These are phyloP conservation scores for Marcusenius ussheri DNA, from an alignment of 2,113 vertebrate genomes.

Conservation along the genomic window DNA sequence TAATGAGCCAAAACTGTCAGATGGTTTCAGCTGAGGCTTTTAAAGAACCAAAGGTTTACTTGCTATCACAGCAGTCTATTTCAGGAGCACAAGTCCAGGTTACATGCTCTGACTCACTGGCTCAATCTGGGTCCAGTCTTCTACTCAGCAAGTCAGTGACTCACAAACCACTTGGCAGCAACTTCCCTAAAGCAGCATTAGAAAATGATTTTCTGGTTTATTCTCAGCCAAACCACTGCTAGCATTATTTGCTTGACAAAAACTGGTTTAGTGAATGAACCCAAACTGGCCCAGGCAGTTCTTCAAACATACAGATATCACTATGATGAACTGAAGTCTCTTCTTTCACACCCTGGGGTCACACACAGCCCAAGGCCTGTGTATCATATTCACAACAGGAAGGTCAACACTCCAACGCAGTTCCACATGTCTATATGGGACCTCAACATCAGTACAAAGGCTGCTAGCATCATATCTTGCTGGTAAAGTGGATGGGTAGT, in stretches of 20 bases:
- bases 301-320: background rate
- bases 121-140: background rate
- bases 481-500: background rate
- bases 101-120: background rate
- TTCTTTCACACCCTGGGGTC: background rate
- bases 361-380: background rate
- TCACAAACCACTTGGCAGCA: background rate
- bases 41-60: background rate
- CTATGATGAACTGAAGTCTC: background rate
- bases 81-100: background rate
- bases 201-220: background rate
- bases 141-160: background rate
- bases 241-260: background rate
- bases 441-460: background rate
- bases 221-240: background rate
- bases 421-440: background rate
- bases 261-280: background rate
- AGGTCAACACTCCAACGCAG: background rate
- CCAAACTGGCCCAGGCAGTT: background rate
- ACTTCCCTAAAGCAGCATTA: background rate
- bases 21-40: background rate
- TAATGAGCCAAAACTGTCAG: background rate
- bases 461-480: background rate
- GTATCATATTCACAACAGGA: background rate
- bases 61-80: constrained; percentile 2